Percentiles rank a stretch among this genome's conserved stretches.
Conservation (phyloP, 2,113 vertebrate species). For the Formicarius rufipectus region DNA sequence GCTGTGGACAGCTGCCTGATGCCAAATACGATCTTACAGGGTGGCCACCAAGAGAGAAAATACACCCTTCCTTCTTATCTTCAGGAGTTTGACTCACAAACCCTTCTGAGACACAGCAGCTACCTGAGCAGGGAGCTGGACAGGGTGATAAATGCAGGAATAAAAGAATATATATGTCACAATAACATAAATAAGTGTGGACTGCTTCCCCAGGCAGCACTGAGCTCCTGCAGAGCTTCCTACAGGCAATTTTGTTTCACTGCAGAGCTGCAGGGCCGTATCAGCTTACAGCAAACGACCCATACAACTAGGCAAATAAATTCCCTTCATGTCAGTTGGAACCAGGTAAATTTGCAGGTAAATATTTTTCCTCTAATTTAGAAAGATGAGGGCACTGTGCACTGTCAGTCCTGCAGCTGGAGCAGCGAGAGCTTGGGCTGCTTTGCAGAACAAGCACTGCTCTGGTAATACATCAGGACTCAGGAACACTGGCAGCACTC, state of each 20-base stretch:
- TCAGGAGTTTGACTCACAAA: not conserved
- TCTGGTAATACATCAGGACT: accelerated
- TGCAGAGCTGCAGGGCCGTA: not conserved
- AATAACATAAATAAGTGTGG: not conserved
- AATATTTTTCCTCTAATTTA: not conserved
- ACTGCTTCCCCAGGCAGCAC: not conserved
- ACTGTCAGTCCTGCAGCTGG: not conserved
- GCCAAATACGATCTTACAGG: not conserved
- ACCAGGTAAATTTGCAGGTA: not conserved
- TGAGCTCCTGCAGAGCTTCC: not conserved
- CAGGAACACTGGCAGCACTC: accelerated
- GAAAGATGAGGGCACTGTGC: not conserved
- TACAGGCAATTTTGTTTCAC: not conserved
- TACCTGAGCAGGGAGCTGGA: not conserved
- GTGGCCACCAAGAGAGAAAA: not conserved
- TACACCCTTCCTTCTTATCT: not conserved
- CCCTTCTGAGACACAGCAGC: not conserved
- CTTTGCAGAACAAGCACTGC: not conserved
- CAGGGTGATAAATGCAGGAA: not conserved
- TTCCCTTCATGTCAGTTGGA: not conserved
- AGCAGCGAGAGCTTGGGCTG: not conserved
- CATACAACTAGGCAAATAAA: not conserved
- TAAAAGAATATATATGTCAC: not conserved
- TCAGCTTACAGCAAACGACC: not conserved
- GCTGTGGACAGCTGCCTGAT: not conserved